Percentiles rank a stretch among this genome's conserved stretches.
Evolutionary conservation across 2,888 invertebrate genomes (phyloP).

Genomic region (Drosophila mimetica): DNA sequence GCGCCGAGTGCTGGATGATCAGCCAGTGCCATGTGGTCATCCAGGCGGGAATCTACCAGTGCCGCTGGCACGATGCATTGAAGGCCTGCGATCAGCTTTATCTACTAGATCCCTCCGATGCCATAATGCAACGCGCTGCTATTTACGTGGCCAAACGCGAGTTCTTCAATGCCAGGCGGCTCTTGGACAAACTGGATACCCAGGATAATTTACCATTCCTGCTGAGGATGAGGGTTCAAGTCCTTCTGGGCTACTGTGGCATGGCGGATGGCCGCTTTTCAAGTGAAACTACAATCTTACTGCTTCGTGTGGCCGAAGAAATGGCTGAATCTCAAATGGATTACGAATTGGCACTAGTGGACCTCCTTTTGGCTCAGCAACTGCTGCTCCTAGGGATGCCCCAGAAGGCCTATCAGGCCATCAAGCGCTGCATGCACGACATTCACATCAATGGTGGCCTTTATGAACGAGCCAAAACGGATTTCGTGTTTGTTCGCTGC

Average conservation of each 20-base stretch:
- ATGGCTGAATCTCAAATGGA: constrained; percentile 91
- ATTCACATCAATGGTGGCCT: constrained; percentile 92
- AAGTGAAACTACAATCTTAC: constrained; percentile 86
- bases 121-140: constrained; percentile 86
- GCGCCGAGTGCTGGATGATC: constrained; percentile 88
- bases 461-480: constrained; percentile 91
- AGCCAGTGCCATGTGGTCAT: constrained; percentile 87
- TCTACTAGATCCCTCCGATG: constrained; percentile 88
- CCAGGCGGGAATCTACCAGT: constrained; percentile 84
- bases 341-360: constrained; percentile 90
- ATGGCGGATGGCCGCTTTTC: constrained; percentile 85
- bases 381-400: constrained; percentile 90
- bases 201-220: constrained; percentile 84
- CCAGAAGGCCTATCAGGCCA: constrained; percentile 89
- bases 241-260: constrained; percentile 89
- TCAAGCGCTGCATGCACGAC: constrained; percentile 89
- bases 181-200: constrained; percentile 75
- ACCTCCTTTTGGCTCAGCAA: constrained; percentile 92
- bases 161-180: constrained; percentile 81
- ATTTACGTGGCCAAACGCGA: constrained; percentile 84
- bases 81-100: constrained; percentile 88
- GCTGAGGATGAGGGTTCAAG: constrained; percentile 87
- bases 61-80: constrained; percentile 89
- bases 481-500: constrained; percentile 92
- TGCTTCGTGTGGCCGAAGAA: constrained; percentile 90